Percentiles rank a stretch among this genome's conserved stretches.
Conservation (phyloP, 2,113 vertebrate species). For the human (Homo sapiens) region GRCh38 chr14:57490001-57490500, state of each 20-base stretch:
- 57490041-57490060: constrained; percentile 37
- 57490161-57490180: neutral
- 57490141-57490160: neutral
- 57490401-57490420: neutral
- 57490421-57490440: neutral
- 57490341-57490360: constrained; percentile 12
- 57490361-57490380: constrained; percentile 21
- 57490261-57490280: neutral
- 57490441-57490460: neutral
- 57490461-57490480: neutral
- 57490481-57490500: neutral
- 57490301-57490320: constrained; percentile 11
- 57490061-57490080: constrained; percentile 51
- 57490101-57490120: constrained; percentile 30
- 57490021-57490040: constrained; percentile 7
- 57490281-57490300: constrained; percentile 28
- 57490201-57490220: neutral
- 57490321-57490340: constrained; percentile 44
- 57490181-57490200: constrained; percentile 26
- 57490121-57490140: neutral
- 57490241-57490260: constrained; percentile 7
- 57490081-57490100: constrained; percentile 21
- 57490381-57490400: neutral
- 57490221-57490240: neutral
- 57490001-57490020: constrained; percentile 9